Percentiles rank a stretch among this genome's conserved stretches.
phyloP scores from a whole-genome alignment of 2,797 vertebrate species.

The Pteropus rufus region DNA sequence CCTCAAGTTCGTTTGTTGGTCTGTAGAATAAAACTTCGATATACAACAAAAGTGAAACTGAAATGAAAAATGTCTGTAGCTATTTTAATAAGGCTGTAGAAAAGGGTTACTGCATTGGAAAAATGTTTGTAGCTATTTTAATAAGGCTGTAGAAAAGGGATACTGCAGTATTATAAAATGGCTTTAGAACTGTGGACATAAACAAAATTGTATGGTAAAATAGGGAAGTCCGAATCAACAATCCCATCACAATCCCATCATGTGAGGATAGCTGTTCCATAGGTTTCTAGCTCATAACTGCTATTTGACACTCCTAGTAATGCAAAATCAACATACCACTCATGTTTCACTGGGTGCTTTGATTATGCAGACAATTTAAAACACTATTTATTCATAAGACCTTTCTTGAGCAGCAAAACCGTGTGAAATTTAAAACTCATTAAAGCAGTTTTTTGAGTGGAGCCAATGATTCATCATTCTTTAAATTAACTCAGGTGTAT shows the following conservation, averaged over 20 bases:
- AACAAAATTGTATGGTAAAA: conserved; percentile 57
- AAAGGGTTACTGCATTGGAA: not conserved
- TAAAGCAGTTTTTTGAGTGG: not conserved
- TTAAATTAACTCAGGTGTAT: not conserved
- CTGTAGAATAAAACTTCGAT: conserved; percentile 65
- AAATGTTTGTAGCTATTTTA: conserved; percentile 52
- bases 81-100: conserved; percentile 78
- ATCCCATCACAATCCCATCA: not conserved
- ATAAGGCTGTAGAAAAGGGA: conserved; percentile 81
- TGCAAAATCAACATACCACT: not conserved
- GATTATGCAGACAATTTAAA: conserved; percentile 10
- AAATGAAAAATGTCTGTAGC: conserved; percentile 44
- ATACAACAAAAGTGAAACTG: conserved; percentile 56
- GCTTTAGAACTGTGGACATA: conserved; percentile 77
- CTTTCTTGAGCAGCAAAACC: conserved; percentile 14
- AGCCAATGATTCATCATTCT: not conserved
- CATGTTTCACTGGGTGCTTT: conserved; percentile 25
- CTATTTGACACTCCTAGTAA: conserved; percentile 38
- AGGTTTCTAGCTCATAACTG: not conserved
- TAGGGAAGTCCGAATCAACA: conserved; percentile 59
- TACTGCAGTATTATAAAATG: conserved; percentile 76
- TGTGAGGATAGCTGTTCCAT: not conserved
- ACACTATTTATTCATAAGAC: not conserved
- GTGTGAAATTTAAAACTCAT: conserved; percentile 41
- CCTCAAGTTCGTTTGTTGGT: conserved; percentile 64